phyloP scores from a whole-genome alignment of 1,140 invertebrate genomes.

The Tachypleus tridentatus region DNA sequence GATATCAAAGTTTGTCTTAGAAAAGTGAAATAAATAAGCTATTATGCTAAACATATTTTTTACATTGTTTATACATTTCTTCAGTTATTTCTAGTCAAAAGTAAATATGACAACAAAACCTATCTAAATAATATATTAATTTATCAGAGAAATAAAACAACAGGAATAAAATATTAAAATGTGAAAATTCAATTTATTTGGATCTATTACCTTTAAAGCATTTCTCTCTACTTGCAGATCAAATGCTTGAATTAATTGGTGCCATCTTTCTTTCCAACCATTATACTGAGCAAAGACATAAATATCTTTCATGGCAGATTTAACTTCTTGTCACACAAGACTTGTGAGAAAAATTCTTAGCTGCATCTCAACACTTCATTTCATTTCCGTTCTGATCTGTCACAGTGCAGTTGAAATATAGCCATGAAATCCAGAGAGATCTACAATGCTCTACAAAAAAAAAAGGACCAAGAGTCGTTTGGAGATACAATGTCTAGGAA shows the following conservation, averaged over 20 bases:
- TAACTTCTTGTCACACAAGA: slow-evolving; percentile 59
- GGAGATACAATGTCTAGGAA: slow-evolving; percentile 35
- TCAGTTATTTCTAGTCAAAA: too few relatives aligned
- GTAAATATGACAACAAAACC: too few relatives aligned
- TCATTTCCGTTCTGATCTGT: slow-evolving; percentile 77
- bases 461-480: slow-evolving; percentile 38
- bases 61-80: too few relatives aligned
- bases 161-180: too few relatives aligned
- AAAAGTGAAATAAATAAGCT: too few relatives aligned
- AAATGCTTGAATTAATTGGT: slow-evolving; percentile 62
- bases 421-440: slow-evolving; percentile 57
- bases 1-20: too few relatives aligned
- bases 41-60: too few relatives aligned
- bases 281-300: slow-evolving; percentile 58
- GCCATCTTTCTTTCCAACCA: slow-evolving; percentile 68
- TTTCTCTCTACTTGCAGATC: slow-evolving; percentile 83
- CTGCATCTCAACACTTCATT: slow-evolving; percentile 58
- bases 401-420: slow-evolving; percentile 82
- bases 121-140: too few relatives aligned
- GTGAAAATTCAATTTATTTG: too few relatives aligned
- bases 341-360: slow-evolving; percentile 80
- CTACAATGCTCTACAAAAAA: slow-evolving; percentile 52
- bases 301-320: too few relatives aligned
- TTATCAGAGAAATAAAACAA: too few relatives aligned
- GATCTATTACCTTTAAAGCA: slow-evolving; percentile 57